A percentile compares a stretch with the other conserved stretches of the same genome.
Evolutionary conservation across 2,888 invertebrate species (phyloP).

Genomic region (Eupithecia dodoneata): DNA sequence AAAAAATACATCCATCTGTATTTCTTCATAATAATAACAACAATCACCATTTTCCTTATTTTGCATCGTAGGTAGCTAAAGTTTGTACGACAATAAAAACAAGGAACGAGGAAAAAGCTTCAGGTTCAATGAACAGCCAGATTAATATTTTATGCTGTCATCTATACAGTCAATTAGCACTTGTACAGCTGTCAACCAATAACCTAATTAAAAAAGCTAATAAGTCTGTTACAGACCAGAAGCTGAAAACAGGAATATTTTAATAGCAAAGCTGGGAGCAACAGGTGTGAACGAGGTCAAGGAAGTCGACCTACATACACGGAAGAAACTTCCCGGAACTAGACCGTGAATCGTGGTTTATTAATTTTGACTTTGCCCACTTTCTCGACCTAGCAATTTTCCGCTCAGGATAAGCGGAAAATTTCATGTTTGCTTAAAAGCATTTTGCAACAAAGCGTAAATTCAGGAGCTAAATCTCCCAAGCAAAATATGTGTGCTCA

Average conservation of each 20-base stretch:
- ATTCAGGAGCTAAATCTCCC: neutral
- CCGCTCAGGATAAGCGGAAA: neutral
- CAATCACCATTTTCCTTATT: neutral
- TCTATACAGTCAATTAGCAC: neutral
- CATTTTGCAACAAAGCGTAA: constrained; percentile 8
- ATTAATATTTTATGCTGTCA: neutral
- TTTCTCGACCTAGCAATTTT: constrained; percentile 3
- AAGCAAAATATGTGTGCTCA: neutral
- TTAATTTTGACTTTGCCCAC: constrained; percentile 38
- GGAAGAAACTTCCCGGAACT: constrained; percentile 31
- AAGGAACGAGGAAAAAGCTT: neutral
- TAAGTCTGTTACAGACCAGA: constrained; percentile 12
- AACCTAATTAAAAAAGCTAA: constrained; percentile 14
- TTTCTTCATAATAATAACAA: neutral
- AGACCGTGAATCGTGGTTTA: constrained; percentile 28
- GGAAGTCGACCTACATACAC: constrained; percentile 41
- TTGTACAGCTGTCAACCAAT: neutral
- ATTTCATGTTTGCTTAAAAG: constrained; percentile 2
- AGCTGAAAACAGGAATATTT: constrained; percentile 26
- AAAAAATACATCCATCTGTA: neutral
- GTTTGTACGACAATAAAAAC: neutral
- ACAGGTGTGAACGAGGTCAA: constrained; percentile 46
- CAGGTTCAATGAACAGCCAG: neutral
- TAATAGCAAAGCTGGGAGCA: constrained; percentile 33
- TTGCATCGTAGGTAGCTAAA: neutral